phyloP scores from a whole-genome alignment of 2,113 vertebrate species.

The Bubalus kerabau region DNA sequence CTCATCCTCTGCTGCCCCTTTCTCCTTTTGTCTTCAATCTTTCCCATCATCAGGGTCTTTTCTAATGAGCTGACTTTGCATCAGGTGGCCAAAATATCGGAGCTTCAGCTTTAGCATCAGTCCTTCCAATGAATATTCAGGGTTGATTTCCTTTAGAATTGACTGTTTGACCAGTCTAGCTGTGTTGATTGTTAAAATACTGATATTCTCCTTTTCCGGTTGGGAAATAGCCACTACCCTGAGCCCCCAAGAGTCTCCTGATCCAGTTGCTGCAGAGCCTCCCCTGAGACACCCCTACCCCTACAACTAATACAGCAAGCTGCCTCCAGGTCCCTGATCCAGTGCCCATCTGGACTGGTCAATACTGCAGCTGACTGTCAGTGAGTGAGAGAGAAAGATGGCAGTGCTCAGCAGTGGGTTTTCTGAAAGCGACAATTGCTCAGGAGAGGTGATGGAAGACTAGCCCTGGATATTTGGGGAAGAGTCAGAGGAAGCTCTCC shows the following conservation, averaged over 20 bases:
- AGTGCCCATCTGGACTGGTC: not conserved
- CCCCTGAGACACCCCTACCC: not conserved
- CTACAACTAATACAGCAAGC: not conserved
- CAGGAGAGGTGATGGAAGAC: not conserved
- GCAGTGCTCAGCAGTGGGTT: too few species aligned
- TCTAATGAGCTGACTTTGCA: not conserved
- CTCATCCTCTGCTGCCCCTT: not conserved
- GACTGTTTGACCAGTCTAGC: not conserved
- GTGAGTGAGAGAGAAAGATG: not conserved
- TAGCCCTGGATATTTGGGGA: not conserved
- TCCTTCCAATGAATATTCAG: not conserved
- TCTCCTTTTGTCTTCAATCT: not conserved
- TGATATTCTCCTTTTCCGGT: not conserved
- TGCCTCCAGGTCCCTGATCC: too few species aligned
- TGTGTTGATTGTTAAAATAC: not conserved
- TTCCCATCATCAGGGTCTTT: not conserved
- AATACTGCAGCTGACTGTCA: not conserved
- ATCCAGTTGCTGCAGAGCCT: too few species aligned
- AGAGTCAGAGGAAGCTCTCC: not conserved
- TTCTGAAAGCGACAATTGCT: not conserved
- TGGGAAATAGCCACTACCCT: not conserved
- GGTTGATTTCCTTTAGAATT: not conserved
- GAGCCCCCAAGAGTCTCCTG: not conserved
- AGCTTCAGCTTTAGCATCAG: not conserved
- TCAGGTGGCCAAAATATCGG: not conserved